Evolutionary conservation across 2,888 invertebrate species (phyloP).

Genomic region (Acleris holmiana): DNA sequence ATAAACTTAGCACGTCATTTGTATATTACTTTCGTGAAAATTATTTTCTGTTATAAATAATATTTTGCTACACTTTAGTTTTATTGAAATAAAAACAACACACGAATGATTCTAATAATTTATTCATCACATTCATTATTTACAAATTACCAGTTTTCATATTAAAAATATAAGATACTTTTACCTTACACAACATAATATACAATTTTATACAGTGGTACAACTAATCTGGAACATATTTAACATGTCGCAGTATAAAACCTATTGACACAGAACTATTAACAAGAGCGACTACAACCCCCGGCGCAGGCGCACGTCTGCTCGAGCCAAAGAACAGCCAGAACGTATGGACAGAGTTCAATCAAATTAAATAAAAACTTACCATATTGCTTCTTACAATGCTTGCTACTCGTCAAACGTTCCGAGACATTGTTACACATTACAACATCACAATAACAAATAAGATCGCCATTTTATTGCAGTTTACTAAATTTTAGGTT

Average conservation of each 20-base stretch:
- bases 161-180: slow-evolving; percentile 55
- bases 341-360: too few species aligned
- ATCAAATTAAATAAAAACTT: too few species aligned
- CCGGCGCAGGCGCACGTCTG: too few species aligned
- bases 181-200: slow-evolving; percentile 46
- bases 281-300: neutral
- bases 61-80: slow-evolving; percentile 29
- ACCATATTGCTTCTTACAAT: too few species aligned
- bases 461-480: too few species aligned
- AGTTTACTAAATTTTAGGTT: too few species aligned
- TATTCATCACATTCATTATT: slow-evolving; percentile 75
- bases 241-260: neutral
- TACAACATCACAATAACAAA: too few species aligned
- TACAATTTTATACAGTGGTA: slow-evolving; percentile 43
- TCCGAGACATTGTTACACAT: too few species aligned
- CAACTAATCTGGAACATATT: neutral
- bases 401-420: too few species aligned
- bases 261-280: slow-evolving; percentile 7
- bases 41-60: slow-evolving; percentile 27
- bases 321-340: too few species aligned
- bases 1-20: slow-evolving; percentile 5
- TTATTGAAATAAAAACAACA: slow-evolving; percentile 16
- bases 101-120: slow-evolving; percentile 36
- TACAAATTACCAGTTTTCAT: slow-evolving; percentile 72
- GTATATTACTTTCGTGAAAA: slow-evolving; percentile 12